These are phyloP conservation scores for Periparus ater DNA, from an alignment of 2,797 vertebrate genomes.

Conservation along the genomic window DNA sequence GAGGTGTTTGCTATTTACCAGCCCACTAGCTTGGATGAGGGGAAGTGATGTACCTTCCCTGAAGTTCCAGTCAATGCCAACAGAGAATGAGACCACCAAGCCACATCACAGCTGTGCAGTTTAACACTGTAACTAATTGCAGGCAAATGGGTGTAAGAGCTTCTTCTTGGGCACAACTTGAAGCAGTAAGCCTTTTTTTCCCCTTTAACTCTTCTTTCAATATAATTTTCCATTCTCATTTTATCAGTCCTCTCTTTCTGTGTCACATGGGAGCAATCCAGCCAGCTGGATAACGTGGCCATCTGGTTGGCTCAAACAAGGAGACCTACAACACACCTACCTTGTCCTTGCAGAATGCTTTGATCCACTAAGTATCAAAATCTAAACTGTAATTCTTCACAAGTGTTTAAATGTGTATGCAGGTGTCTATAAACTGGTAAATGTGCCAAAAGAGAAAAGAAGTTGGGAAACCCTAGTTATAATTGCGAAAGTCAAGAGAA, in stretches of 20 bases:
- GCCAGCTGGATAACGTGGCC: neutral
- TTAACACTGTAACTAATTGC: neutral
- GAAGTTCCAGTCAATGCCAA: neutral
- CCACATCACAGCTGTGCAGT: neutral
- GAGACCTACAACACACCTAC: neutral
- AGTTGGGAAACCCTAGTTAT: neutral
- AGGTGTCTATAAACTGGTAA: neutral
- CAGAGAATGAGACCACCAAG: neutral
- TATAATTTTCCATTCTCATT: neutral
- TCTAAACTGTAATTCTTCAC: neutral
- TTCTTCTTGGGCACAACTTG: neutral
- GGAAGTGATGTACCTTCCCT: neutral
- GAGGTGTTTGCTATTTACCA: neutral
- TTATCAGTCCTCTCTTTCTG: neutral
- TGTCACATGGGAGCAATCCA: neutral
- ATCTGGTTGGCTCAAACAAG: neutral
- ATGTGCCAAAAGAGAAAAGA: neutral
- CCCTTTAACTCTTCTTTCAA: neutral
- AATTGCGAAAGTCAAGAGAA: neutral
- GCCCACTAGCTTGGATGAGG: neutral
- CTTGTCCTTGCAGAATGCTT: neutral
- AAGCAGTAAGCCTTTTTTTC: neutral
- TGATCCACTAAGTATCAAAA: neutral
- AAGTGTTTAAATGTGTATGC: neutral
- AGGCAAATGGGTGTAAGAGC: neutral